These are phyloP conservation scores for Erebia palarica DNA, from an alignment of 2,888 invertebrate genomes.

Conservation along the genomic window DNA sequence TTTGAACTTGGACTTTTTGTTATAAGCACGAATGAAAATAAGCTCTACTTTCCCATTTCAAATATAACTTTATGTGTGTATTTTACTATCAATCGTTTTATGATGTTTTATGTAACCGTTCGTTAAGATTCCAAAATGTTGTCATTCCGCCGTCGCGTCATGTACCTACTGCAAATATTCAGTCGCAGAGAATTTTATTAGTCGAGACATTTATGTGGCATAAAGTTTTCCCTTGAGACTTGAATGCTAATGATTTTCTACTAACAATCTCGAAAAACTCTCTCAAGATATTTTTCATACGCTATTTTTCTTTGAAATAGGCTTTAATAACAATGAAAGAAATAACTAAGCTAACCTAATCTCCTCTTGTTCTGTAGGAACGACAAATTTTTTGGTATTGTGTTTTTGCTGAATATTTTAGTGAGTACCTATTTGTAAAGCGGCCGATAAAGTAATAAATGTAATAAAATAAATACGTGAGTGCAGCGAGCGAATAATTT, in stretches of 20 bases:
- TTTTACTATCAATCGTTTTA: not conserved
- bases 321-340: no score
- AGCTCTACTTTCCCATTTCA: not conserved
- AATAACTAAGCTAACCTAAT: no score
- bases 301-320: no score
- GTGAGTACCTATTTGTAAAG: no score
- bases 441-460: no score
- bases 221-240: not conserved
- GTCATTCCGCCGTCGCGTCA: not conserved
- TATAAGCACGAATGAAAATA: no score
- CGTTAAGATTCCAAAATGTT: not conserved
- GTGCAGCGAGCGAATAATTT: no score
- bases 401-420: no score
- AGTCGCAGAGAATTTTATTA: not conserved
- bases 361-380: no score
- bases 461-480: no score
- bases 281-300: not conserved
- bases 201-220: slow-evolving; percentile 2
- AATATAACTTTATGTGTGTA: not conserved
- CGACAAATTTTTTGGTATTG: no score
- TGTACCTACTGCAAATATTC: not conserved
- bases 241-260: slow-evolving; percentile 3
- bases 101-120: not conserved
- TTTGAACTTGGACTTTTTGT: no score
- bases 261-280: not conserved